A percentile compares a stretch with the other conserved stretches of the same genome.
Evolutionary conservation across 2,797 vertebrate species (phyloP).

Genomic region (Melanotaenia boesemani): DNA sequence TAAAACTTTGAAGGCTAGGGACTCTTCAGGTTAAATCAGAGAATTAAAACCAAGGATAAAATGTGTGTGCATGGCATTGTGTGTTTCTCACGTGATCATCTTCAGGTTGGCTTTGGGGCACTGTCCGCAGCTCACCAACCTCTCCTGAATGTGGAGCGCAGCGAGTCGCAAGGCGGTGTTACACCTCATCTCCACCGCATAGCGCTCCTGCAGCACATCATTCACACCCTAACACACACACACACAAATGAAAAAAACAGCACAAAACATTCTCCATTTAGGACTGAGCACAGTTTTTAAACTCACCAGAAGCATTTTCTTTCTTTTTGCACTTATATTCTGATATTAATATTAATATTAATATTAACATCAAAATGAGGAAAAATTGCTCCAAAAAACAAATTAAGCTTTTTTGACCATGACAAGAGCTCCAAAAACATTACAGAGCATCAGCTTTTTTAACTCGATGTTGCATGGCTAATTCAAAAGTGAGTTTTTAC

Average conservation of each 20-base stretch:
- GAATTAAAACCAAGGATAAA: neutral
- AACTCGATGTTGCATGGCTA: neutral
- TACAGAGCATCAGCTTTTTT: neutral
- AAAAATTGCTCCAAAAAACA: neutral
- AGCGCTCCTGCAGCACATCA: conserved; percentile 95
- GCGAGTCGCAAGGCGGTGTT: conserved; percentile 92
- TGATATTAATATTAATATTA: too few species aligned
- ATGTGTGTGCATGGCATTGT: neutral
- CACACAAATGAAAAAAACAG: neutral
- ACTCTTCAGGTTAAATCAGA: neutral
- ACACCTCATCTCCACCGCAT: conserved; percentile 97
- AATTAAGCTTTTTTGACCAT: neutral
- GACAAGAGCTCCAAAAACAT: too few species aligned
- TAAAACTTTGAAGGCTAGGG: neutral
- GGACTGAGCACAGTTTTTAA: neutral
- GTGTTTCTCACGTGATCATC: conserved; percentile 89
- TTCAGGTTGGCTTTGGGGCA: conserved; percentile 93
- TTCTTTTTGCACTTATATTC: neutral
- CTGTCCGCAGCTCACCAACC: conserved; percentile 89
- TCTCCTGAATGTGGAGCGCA: conserved; percentile 94
- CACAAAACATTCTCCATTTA: neutral
- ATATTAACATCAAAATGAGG: neutral
- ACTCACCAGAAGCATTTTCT: neutral
- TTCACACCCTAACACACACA: conserved; percentile 89
- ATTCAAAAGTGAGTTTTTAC: neutral